A percentile compares a stretch with the other conserved stretches of the same genome.
Conservation (phyloP, 2,113 vertebrate genomes). For the Coreoperca whiteheadi region DNA sequence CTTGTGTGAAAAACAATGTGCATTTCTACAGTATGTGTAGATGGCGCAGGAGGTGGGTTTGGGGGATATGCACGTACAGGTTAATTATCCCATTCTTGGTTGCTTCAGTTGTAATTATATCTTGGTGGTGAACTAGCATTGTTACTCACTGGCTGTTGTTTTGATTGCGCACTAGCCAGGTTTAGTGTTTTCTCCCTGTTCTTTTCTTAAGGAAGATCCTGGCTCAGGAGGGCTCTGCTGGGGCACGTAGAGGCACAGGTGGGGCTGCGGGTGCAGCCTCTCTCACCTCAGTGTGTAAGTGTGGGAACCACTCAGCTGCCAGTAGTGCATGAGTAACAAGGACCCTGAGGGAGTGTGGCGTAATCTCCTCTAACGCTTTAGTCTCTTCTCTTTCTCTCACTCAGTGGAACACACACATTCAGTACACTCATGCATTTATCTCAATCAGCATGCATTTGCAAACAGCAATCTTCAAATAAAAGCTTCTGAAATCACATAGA, state of each 20-base stretch:
- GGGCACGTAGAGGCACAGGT: constrained; percentile 84
- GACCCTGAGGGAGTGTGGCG: constrained; percentile 83
- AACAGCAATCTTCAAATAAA: constrained; percentile 75
- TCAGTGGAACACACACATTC: constrained; percentile 71
- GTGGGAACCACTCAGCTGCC: constrained; percentile 82
- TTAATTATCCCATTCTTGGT: constrained; percentile 69
- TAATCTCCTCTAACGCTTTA: constrained; percentile 82
- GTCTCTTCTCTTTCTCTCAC: constrained; percentile 69
- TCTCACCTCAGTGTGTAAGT: constrained; percentile 81
- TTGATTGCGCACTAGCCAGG: constrained; percentile 68
- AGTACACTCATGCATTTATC: constrained; percentile 57
- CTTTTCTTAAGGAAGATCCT: constrained; percentile 74
- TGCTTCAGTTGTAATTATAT: constrained; percentile 78
- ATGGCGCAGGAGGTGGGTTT: constrained; percentile 2
- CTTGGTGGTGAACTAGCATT: constrained; percentile 57
- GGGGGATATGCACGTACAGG: constrained; percentile 29
- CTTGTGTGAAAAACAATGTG: no score
- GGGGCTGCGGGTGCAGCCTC: constrained; percentile 80
- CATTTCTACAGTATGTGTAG: not conserved
- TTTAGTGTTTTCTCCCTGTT: constrained; percentile 69
- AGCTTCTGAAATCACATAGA: constrained; percentile 61
- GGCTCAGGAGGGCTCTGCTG: constrained; percentile 75
- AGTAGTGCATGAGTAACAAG: constrained; percentile 86
- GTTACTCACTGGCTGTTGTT: constrained; percentile 73
- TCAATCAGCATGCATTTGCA: constrained; percentile 67